Percentiles rank a stretch among this genome's conserved stretches.
Evolutionary conservation across 2,113 vertebrate genomes (phyloP).

Genomic region (Numenius arquata): DNA sequence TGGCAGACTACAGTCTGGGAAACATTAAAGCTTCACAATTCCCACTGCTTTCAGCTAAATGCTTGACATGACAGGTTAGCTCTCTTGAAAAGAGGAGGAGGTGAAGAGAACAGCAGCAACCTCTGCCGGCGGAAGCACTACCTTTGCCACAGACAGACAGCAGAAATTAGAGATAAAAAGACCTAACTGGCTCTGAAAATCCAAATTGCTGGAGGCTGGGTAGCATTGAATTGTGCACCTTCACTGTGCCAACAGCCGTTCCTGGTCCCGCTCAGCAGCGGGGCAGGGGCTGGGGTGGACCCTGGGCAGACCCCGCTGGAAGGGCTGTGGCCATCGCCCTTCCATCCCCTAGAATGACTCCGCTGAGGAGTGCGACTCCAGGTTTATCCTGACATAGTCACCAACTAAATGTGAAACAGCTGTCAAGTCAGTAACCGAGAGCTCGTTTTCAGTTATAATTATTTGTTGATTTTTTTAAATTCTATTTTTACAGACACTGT

Average conservation of each 20-base stretch:
- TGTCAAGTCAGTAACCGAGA: neutral
- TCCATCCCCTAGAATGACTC: neutral
- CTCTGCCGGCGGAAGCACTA: constrained; percentile 7
- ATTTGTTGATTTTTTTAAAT: neutral
- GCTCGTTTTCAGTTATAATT: rapidly evolving
- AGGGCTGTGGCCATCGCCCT: neutral
- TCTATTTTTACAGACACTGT: neutral
- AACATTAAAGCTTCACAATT: constrained; percentile 69
- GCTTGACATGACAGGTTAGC: constrained; percentile 65
- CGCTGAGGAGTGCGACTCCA: rapidly evolving
- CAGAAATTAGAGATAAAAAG: neutral
- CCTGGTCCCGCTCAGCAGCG: neutral
- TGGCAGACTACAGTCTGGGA: constrained; percentile 71
- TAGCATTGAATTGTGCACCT: rapidly evolving
- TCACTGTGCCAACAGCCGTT: rapidly evolving
- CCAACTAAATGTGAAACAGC: neutral
- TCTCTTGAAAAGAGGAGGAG: neutral
- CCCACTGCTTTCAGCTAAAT: constrained; percentile 62
- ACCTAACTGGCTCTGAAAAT: neutral
- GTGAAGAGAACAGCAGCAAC: constrained; percentile 31
- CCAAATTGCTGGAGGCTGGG: neutral
- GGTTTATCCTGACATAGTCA: neutral
- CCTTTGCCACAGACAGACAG: neutral
- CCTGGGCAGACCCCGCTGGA: neutral
- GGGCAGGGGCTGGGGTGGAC: neutral